Base-by-base conservation (phyloP, 2,888 invertebrate genomes). In the Anaspis maculata region DNA sequence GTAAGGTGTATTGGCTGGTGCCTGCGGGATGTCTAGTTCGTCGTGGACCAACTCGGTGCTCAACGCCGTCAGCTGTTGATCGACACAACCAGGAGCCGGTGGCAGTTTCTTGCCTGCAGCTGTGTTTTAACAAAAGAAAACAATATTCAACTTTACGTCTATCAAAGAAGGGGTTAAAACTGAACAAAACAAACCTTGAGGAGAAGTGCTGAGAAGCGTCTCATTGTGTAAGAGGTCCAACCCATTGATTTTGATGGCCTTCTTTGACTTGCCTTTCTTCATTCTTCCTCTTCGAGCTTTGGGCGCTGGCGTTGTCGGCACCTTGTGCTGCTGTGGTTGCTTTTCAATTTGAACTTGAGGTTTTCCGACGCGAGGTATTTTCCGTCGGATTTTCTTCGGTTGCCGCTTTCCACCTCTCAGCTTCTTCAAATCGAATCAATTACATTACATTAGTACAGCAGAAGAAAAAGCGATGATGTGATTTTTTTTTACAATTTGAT, bases 21-120 rank as follows among this genome's bases (percentile, higher is more conserved):
- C 77, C 41, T 76, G 71, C 28, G 89, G 87, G 63, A 88, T 86
- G 50, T 85, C 83, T 49, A 90, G 68, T 67, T 90, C 90, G 33
- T 81, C 77, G 62, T 91, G 90, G 40, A 83, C 74, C 38, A 79
- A 72, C 57, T 78, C 78, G 24, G 84, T 79, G 30, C 72, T 72
- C 31, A 90, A 69, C 25, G 84, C 79, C 3, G 89, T 87, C 37
- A 92, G 68, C 48, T 90, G 88, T 61, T 91, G 90, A 64, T 89
- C 91, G 37, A 92, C 86, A 61, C 89, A 89, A 32, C 92, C 92
- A 6, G 89, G 90, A 27, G 90, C 90, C 15, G 90, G 87, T 22
- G 87, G 87, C 43, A 83, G 71, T 61, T 80, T 81, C 56, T 80
- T 80, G 5, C 80, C 77, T 51, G 72, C 69, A 27, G 74, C 72